Evolutionary conservation across 2,113 vertebrate species (phyloP).

Genomic region (Platysteira castanea): DNA sequence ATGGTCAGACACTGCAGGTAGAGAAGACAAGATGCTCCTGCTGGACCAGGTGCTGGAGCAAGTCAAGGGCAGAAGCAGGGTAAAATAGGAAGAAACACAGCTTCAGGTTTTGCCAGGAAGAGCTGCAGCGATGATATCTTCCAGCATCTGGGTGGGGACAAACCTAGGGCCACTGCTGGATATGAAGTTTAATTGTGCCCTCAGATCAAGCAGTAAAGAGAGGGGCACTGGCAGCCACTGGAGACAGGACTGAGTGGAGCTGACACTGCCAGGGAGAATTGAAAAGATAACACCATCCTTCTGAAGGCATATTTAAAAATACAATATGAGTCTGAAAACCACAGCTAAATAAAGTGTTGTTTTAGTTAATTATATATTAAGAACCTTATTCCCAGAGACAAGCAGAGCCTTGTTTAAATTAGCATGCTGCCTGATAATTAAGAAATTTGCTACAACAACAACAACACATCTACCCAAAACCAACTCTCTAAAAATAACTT

Average conservation of each 20-base stretch:
- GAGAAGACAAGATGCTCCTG: accelerated
- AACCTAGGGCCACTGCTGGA: not conserved
- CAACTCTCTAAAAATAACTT: not conserved
- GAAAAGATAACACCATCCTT: not conserved
- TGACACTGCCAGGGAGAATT: not conserved
- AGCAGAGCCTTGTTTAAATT: not conserved
- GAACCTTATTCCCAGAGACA: not conserved
- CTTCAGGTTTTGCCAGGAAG: not conserved
- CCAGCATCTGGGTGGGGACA: not conserved
- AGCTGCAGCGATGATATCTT: not conserved
- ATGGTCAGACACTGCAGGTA: not conserved
- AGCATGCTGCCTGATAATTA: not conserved
- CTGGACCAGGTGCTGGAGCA: not conserved
- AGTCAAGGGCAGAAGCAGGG: not conserved
- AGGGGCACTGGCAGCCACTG: not conserved
- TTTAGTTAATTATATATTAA: not conserved
- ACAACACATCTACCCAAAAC: not conserved
- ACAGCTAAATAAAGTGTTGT: not conserved
- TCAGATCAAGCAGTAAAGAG: not conserved
- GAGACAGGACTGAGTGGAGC: not conserved
- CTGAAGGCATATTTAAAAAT: not conserved
- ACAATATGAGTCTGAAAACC: not conserved
- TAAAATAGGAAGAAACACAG: not conserved
- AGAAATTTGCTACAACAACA: not conserved
- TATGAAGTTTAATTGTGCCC: not conserved